A percentile compares a stretch with the other conserved stretches of the same genome.
Evolutionary conservation across 1,140 invertebrate genomes (phyloP).

Genomic region (Matsumurasca onukii): DNA sequence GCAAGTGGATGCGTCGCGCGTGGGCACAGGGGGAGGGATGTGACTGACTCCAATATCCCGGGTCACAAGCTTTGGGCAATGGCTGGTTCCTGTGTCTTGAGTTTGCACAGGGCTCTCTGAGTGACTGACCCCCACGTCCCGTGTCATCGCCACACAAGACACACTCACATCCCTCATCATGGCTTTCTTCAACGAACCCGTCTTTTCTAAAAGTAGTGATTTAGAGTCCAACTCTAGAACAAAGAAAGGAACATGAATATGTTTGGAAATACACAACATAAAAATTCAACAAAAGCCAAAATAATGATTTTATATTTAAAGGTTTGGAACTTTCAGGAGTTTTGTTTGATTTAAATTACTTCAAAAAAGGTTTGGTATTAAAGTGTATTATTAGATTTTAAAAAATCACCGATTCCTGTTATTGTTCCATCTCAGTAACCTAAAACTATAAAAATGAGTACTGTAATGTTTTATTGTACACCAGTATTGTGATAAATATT

Average conservation of each 20-base stretch:
- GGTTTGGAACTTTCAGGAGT: too few species aligned
- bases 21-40: background rate
- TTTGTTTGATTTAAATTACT: too few species aligned
- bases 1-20: conserved; percentile 9
- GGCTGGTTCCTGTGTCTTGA: conserved; percentile 27
- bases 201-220: background rate
- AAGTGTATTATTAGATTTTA: too few species aligned
- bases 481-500: too few species aligned
- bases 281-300: too few species aligned
- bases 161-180: conserved; percentile 62
- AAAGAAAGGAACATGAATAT: conserved; percentile 26
- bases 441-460: too few species aligned
- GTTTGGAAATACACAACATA: too few species aligned
- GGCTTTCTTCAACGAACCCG: background rate
- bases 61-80: conserved; percentile 1
- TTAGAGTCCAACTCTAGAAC: background rate
- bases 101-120: conserved; percentile 22
- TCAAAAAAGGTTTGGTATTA: too few species aligned
- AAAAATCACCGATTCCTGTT: too few species aligned
- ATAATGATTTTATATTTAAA: too few species aligned
- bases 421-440: too few species aligned
- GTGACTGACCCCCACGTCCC: conserved; percentile 59
- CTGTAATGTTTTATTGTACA: too few species aligned
- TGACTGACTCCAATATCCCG: conserved; percentile 20
- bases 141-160: conserved; percentile 62